phyloP scores from a whole-genome alignment of 2,113 vertebrate species.

The Calypte anna region DNA sequence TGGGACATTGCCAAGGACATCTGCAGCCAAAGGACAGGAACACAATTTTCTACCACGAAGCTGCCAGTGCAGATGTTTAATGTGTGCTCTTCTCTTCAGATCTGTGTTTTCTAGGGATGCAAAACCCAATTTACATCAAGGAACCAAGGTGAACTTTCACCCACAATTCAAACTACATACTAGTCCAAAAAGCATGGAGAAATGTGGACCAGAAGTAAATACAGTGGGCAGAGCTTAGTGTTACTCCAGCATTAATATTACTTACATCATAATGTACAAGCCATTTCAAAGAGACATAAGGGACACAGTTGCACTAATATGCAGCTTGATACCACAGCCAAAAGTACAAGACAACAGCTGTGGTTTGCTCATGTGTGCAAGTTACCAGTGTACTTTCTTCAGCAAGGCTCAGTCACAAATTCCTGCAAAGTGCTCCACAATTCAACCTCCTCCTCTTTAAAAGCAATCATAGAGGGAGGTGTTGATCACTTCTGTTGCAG shows the following conservation, averaged over 20 bases:
- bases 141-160: neutral
- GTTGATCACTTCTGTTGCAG: neutral
- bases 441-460: neutral
- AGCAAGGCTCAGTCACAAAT: neutral
- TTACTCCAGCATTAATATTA: neutral
- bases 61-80: slow-evolving; percentile 3
- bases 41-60: neutral
- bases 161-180: neutral
- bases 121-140: neutral
- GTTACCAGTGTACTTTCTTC: neutral
- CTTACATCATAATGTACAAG: neutral
- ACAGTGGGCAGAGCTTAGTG: neutral
- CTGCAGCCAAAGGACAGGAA: slow-evolving; percentile 7
- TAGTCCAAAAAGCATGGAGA: neutral
- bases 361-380: neutral
- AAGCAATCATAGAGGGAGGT: neutral
- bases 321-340: neutral
- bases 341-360: neutral
- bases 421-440: neutral
- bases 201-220: neutral
- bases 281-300: neutral
- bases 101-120: neutral
- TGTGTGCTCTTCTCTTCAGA: neutral
- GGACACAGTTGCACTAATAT: neutral
- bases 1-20: slow-evolving; percentile 10